A percentile compares a stretch with the other conserved stretches of the same genome.
Conservation (phyloP, 2,113 vertebrate genomes). For the Gavia stellata region DNA sequence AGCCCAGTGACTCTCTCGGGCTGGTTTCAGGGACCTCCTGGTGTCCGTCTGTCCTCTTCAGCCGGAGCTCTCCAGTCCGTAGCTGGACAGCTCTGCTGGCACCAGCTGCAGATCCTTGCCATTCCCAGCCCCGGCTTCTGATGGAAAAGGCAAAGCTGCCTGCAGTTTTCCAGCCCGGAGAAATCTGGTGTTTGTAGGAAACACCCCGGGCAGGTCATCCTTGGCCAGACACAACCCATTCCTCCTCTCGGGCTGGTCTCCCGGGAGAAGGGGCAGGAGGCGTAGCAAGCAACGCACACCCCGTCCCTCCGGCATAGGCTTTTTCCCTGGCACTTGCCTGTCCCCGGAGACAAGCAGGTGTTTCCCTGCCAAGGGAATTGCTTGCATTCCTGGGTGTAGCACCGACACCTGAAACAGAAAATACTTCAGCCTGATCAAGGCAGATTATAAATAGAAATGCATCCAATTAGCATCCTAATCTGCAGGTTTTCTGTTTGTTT, state of each 20-base stretch:
- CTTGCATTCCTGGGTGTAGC: conserved; percentile 33
- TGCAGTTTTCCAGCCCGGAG: neutral
- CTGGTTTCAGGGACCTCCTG: neutral
- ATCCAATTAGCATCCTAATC: conserved; percentile 55
- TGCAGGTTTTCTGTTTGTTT: conserved; percentile 60
- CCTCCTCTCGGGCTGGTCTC: neutral
- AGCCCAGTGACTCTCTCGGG: neutral
- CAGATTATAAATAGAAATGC: conserved; percentile 59
- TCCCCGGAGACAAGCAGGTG: conserved; percentile 58
- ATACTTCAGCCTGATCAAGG: conserved; percentile 36
- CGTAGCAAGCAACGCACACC: neutral
- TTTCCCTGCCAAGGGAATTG: conserved; percentile 40
- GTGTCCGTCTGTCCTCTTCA: neutral
- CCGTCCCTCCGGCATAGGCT: neutral
- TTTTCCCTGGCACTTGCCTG: neutral
- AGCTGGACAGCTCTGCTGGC: neutral
- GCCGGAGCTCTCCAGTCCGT: neutral
- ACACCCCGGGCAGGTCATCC: neutral
- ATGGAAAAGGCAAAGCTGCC: neutral
- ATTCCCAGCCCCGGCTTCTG: neutral
- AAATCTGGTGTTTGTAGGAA: neutral
- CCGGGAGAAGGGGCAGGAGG: neutral
- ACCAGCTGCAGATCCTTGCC: neutral
- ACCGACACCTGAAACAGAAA: conserved; percentile 60
- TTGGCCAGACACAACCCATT: neutral